A percentile compares a stretch with the other conserved stretches of the same genome.
These are phyloP conservation scores for Petrocephalus schoutedeni DNA, from an alignment of 2,797 vertebrate genomes.

Conservation along the genomic window DNA sequence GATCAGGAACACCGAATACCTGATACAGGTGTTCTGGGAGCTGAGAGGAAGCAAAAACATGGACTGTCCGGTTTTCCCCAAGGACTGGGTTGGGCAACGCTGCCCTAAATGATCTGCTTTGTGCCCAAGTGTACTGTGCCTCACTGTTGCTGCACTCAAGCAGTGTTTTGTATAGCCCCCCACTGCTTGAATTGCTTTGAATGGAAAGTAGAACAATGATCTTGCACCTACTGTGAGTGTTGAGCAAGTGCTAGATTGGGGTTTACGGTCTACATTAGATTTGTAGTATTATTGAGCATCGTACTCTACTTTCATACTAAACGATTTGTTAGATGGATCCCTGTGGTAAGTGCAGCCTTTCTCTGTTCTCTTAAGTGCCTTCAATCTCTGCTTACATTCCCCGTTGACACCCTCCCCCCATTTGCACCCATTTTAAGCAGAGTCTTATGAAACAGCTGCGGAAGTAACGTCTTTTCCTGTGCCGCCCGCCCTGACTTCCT, in stretches of 20 bases:
- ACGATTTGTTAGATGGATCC: background rate
- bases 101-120: background rate
- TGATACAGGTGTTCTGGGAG: too few species aligned
- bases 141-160: background rate
- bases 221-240: background rate
- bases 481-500: slow-evolving; percentile 16
- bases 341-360: background rate
- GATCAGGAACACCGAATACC: too few species aligned
- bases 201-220: background rate
- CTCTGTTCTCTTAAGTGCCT: background rate
- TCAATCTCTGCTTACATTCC: background rate
- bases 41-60: too few species aligned
- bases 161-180: background rate
- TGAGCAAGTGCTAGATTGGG: background rate
- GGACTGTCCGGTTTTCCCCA: too few species aligned
- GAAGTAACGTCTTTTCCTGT: slow-evolving; percentile 26
- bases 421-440: background rate
- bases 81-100: too few species aligned
- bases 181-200: background rate
- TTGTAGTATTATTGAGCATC: background rate
- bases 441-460: slow-evolving; percentile 19
- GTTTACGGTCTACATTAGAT: background rate
- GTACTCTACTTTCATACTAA: background rate
- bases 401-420: background rate
- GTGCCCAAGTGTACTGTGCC: background rate